Conservation (phyloP, 2,797 vertebrate species). For the Todus mexicanus region DNA sequence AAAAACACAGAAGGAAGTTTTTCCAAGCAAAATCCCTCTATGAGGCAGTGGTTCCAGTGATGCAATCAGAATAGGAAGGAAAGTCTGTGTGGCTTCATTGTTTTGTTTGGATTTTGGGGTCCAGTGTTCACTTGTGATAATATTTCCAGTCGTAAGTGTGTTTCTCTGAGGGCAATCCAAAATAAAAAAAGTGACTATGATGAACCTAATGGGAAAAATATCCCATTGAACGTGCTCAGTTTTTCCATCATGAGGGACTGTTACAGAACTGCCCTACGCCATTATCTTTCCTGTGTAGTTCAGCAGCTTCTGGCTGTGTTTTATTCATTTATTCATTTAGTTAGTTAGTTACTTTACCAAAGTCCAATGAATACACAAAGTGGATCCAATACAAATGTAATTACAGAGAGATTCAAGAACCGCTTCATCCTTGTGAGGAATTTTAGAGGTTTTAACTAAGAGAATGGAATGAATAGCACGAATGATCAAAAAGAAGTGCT, state of each 20-base stretch:
- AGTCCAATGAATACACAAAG: neutral
- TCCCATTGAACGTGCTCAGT: neutral
- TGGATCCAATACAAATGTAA: neutral
- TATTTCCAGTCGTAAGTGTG: constrained; percentile 33
- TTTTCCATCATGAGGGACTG: constrained; percentile 37
- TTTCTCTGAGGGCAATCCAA: constrained; percentile 41
- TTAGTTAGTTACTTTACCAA: neutral
- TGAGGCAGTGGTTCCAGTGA: constrained; percentile 10
- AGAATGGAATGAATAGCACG: neutral
- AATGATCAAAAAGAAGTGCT: neutral
- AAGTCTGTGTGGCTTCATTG: constrained; percentile 41
- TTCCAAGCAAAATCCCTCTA: constrained; percentile 31
- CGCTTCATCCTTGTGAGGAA: neutral
- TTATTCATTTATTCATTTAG: no score
- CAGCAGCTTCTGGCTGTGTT: neutral
- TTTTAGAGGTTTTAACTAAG: neutral
- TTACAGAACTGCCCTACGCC: constrained; percentile 5
- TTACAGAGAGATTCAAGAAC: neutral
- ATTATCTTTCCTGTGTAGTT: constrained; percentile 2
- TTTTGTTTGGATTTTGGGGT: constrained; percentile 55
- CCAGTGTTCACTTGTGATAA: constrained; percentile 43
- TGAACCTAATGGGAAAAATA: constrained; percentile 36
- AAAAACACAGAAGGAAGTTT: constrained; percentile 49
- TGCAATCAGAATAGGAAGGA: constrained; percentile 58
- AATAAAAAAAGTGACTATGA: constrained; percentile 21